Conservation (phyloP, 1,140 invertebrate genomes). For the Ptiloglossa arizonensis region DNA sequence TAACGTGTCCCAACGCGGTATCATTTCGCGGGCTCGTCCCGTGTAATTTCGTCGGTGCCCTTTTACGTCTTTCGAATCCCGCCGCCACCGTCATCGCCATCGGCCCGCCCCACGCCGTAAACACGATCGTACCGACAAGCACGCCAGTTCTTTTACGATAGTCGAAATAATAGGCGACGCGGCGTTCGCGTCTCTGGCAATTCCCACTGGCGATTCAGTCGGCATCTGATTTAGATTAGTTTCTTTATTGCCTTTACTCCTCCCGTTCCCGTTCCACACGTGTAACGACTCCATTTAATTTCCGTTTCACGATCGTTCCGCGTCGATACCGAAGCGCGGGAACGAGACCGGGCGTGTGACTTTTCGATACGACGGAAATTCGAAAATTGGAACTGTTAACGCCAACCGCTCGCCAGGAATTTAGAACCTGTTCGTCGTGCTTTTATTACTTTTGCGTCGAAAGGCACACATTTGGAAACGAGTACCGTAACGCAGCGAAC, state of each 20-base stretch:
- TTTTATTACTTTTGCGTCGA: too few relatives aligned
- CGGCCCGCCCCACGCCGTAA: constrained; percentile 10
- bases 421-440: too few relatives aligned
- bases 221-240: constrained; percentile 24
- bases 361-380: not conserved
- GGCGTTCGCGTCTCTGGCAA: constrained; percentile 22
- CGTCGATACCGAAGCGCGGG: not conserved
- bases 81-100: not conserved
- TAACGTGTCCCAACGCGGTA: constrained; percentile 46
- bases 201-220: constrained; percentile 1
- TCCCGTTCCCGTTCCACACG: too few relatives aligned
- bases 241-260: not conserved
- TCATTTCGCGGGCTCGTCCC: constrained; percentile 41
- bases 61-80: constrained; percentile 35
- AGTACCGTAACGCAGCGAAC: too few relatives aligned
- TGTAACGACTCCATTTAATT: not conserved
- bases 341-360: too few relatives aligned
- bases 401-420: too few relatives aligned
- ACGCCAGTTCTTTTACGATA: constrained; percentile 36
- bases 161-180: constrained; percentile 33
- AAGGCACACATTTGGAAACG: too few relatives aligned
- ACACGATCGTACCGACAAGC: constrained; percentile 14
- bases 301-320: not conserved
- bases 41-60: constrained; percentile 40
- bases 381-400: too few relatives aligned